Conservation (phyloP, 1,140 invertebrate genomes). For the Aplysia californica region DNA sequence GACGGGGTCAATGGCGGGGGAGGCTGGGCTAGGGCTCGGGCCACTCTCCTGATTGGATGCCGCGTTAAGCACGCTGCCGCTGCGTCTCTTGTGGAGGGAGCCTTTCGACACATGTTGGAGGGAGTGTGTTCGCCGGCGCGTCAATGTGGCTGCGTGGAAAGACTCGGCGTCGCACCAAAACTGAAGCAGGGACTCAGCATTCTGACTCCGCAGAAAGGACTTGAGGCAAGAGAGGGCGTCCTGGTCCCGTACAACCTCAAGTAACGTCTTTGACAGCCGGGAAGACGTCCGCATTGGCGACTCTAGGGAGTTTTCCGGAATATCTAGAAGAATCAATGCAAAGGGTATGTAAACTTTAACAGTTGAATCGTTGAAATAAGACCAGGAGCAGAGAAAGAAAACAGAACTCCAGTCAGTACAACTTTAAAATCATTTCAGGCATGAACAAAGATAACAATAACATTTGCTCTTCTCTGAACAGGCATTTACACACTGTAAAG, state of each 20-base stretch:
- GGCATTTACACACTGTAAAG: no score
- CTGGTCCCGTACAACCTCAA: slow-evolving; percentile 77
- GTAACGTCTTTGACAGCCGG: slow-evolving; percentile 74
- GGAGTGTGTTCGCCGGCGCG: slow-evolving; percentile 53
- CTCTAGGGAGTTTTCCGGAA: slow-evolving; percentile 5
- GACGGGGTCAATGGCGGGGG: no score
- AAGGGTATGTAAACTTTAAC: no score
- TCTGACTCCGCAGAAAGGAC: slow-evolving; percentile 77
- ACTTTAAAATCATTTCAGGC: no score
- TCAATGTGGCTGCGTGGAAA: slow-evolving; percentile 68
- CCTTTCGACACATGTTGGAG: slow-evolving; percentile 47
- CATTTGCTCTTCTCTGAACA: no score
- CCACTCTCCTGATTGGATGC: no score
- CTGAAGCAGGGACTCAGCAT: slow-evolving; percentile 72
- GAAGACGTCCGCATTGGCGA: slow-evolving; percentile 62
- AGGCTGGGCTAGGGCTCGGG: no score
- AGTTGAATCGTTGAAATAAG: no score
- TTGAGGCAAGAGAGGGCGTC: slow-evolving; percentile 80
- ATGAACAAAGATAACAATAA: no score
- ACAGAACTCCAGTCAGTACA: no score
- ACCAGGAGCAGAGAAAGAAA: no score
- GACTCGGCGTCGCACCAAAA: slow-evolving; percentile 82
- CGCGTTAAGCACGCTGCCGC: background rate
- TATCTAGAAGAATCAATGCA: background rate
- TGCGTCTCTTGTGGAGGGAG: slow-evolving; percentile 31